These are phyloP conservation scores for Orchesellides sinensis DNA, from an alignment of 2,888 invertebrate species.

Conservation along the genomic window DNA sequence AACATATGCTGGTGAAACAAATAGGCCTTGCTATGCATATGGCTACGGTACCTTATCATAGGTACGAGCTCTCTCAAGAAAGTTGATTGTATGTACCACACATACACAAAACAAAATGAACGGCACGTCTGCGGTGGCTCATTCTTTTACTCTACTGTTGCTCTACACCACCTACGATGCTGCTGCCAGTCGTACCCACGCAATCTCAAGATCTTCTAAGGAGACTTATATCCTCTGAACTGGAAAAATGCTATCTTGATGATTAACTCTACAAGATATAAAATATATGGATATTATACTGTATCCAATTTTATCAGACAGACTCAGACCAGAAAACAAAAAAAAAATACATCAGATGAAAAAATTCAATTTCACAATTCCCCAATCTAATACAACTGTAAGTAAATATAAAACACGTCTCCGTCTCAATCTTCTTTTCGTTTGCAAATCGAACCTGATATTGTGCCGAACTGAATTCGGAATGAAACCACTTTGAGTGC, in stretches of 20 bases:
- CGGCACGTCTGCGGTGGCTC: neutral
- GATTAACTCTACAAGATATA: constrained; percentile 3
- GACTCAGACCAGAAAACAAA: neutral
- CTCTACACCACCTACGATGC: neutral
- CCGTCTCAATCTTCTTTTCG: neutral
- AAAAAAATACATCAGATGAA: neutral
- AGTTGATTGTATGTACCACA: no score
- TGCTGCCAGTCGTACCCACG: neutral
- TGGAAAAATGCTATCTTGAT: constrained; percentile 19
- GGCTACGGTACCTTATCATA: no score
- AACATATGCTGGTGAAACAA: no score
- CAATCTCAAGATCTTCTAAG: neutral
- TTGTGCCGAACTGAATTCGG: no score
- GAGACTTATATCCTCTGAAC: neutral
- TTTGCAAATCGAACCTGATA: neutral
- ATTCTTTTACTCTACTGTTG: neutral
- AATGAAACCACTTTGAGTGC: neutral
- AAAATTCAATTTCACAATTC: constrained; percentile 2
- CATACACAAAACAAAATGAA: no score
- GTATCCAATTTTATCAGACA: constrained; percentile 13
- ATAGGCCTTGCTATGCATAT: no score
- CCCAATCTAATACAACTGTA: neutral
- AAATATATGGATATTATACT: neutral
- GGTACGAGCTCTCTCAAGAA: no score
- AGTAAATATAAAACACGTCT: neutral